phyloP scores from a whole-genome alignment of 2,888 invertebrate genomes.

The Platycnemis pennipes region DNA sequence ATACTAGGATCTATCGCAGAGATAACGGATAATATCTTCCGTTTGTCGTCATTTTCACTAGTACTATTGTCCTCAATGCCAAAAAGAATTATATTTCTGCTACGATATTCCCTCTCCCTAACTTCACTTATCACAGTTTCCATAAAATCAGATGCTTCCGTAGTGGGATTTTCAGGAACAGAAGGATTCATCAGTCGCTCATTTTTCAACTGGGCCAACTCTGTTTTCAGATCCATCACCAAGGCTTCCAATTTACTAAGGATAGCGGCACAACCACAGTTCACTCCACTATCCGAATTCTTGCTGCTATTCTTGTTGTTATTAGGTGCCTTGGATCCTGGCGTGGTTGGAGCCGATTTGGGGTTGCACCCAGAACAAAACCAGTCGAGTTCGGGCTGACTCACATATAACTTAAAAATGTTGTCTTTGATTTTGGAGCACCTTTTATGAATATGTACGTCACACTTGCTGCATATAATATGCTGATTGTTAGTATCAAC shows the following conservation, averaged over 20 bases:
- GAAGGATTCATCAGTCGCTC: too few species aligned
- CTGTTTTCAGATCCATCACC: not conserved
- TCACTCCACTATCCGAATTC: not conserved
- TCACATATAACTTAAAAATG: not conserved
- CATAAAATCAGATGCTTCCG: not conserved
- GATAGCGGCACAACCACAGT: not conserved
- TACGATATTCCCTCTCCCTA: too few species aligned
- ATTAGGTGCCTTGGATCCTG: too few species aligned
- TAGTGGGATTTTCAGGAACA: not conserved
- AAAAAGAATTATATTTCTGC: too few species aligned
- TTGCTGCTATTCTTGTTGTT: not conserved
- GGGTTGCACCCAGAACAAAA: slow-evolving; percentile 24
- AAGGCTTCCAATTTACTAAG: not conserved
- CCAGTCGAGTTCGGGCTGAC: not conserved
- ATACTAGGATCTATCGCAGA: too few species aligned
- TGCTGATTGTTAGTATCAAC: not conserved
- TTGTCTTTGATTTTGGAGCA: slow-evolving; percentile 5
- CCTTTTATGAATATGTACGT: not conserved
- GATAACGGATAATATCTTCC: not conserved
- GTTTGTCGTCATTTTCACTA: not conserved
- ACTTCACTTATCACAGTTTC: too few species aligned
- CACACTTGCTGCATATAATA: slow-evolving; percentile 5
- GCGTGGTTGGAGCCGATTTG: not conserved
- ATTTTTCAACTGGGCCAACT: slow-evolving; percentile 2
- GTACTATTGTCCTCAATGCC: not conserved